Base-by-base conservation (phyloP, 2,113 vertebrate species). In the Oceanites oceanicus region DNA sequence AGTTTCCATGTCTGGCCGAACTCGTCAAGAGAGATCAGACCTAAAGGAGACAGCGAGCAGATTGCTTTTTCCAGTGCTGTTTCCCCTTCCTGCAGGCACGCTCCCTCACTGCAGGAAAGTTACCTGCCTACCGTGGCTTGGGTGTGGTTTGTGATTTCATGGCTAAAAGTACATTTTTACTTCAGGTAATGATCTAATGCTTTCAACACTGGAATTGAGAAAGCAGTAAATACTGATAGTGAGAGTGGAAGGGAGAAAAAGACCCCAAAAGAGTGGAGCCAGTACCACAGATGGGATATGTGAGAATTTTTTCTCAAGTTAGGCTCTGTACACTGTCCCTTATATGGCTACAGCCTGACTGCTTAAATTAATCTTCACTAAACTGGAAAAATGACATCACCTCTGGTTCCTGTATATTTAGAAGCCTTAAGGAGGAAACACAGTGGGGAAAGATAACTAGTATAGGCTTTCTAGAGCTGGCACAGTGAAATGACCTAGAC, bases 21-120 rank as follows among this genome's bases (percentile, higher is more conserved):
- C 95, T 99, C 99, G 77, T 99, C 99, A 25, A 98, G 98, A 76
- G 99, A 99, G 95, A 99, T 99, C 82, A 99, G 93, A 94, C 99
- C 99, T 99, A 78, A 78, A 96, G 49, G 52, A 92, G 67, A 94
- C 6, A 95, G 36, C 81, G 29, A 62, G 74, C 79, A 74, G 25
- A 3, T 38, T n/a, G 56, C 11, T 82, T 82, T 89, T 50, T 22
- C 52, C 49, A 21, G 13, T 11, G 47, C 20, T 7, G 5, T 67
- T 72, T 71, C 66, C 45, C 27, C 4, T 75, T 74, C n/a, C 65
- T 38, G 3, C 27, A 6, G 3, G 7, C 7, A 42, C 10, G 1
- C 27, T 20, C 47, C 12, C 61, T 40, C 30, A 3, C 15, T 26
- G 25, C 61, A 29, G 10, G 20, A 5, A 66, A 23, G 26, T 9